A percentile compares a stretch with the other conserved stretches of the same genome.
Conservation (phyloP, 37 sponge, comb jelly and placozoan species). For the Spongilla lacustris region DNA sequence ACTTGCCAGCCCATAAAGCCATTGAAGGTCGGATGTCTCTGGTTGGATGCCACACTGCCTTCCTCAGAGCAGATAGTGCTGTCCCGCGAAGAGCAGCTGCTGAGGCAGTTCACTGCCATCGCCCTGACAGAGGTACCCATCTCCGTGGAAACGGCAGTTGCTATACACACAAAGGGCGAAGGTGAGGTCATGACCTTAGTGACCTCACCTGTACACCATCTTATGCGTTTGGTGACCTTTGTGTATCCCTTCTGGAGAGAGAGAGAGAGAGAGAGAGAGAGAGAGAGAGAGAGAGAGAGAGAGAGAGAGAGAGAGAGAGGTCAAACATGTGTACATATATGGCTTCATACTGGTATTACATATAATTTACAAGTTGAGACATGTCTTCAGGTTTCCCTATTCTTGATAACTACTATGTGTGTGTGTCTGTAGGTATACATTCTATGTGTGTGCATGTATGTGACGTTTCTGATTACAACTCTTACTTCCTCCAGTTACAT, state of each 20-base stretch:
- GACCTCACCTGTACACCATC: too few species aligned
- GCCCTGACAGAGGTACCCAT: conserved; percentile 43
- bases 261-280: not conserved
- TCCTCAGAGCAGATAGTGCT: not conserved
- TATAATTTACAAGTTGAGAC: too few species aligned
- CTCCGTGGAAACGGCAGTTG: not conserved
- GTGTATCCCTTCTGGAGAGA: not conserved
- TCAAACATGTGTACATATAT: not conserved
- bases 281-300: too few species aligned
- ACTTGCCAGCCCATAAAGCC: conserved; percentile 73
- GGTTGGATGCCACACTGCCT: conserved; percentile 19
- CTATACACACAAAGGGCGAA: not conserved
- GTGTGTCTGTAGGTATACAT: not conserved
- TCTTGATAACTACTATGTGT: too few species aligned
- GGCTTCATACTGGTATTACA: too few species aligned
- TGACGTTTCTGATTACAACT: too few species aligned
- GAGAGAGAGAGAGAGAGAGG: conserved; percentile 4
- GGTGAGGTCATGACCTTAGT: not conserved
- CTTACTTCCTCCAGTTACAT: too few species aligned
- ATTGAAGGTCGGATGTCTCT: conserved; percentile 64
- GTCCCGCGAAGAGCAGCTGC: conserved; percentile 34
- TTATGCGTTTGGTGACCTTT: not conserved
- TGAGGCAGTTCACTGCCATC: conserved; percentile 36
- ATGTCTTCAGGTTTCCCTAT: too few species aligned
- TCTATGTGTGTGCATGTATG: conserved; percentile 6